These are phyloP conservation scores for Caenorhabditis uteleia DNA, from an alignment of 2,888 invertebrate species.

Conservation along the genomic window DNA sequence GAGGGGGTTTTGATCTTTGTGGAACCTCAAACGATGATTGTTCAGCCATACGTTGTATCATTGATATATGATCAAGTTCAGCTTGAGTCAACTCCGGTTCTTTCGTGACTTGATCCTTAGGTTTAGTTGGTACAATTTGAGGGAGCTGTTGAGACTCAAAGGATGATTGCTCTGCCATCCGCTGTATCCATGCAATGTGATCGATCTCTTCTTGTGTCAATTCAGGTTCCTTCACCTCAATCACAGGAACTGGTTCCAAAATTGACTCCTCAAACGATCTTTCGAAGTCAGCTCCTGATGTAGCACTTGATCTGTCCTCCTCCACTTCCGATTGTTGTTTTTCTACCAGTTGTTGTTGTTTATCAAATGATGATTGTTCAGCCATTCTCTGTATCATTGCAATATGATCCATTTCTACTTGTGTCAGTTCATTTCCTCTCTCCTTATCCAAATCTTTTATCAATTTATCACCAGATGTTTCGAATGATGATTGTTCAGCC, in stretches of 20 bases:
- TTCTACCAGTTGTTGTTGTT: not conserved
- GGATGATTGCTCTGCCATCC: slow-evolving; percentile 14
- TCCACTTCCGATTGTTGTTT: not conserved
- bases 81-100: slow-evolving; percentile 28
- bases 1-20: no score
- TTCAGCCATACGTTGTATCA: not conserved
- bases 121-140: no score
- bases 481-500: slow-evolving; percentile 14
- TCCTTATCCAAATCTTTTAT: slow-evolving; percentile 5
- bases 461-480: not conserved
- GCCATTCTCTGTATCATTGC: slow-evolving; percentile 16
- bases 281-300: no score
- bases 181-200: slow-evolving; percentile 34
- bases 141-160: not conserved
- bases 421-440: slow-evolving; percentile 13
- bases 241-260: not conserved
- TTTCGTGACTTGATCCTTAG: no score
- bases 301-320: no score
- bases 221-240: slow-evolving; percentile 8
- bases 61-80: slow-evolving; percentile 14
- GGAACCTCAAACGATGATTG: not conserved
- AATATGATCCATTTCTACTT: slow-evolving; percentile 45
- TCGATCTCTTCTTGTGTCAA: slow-evolving; percentile 51
- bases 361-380: no score
- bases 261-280: not conserved